Evolutionary conservation across 2,113 vertebrate species (phyloP), one percentile per base, ranked within the genome.

Genomic region (Ellobius talpinus): DNA sequence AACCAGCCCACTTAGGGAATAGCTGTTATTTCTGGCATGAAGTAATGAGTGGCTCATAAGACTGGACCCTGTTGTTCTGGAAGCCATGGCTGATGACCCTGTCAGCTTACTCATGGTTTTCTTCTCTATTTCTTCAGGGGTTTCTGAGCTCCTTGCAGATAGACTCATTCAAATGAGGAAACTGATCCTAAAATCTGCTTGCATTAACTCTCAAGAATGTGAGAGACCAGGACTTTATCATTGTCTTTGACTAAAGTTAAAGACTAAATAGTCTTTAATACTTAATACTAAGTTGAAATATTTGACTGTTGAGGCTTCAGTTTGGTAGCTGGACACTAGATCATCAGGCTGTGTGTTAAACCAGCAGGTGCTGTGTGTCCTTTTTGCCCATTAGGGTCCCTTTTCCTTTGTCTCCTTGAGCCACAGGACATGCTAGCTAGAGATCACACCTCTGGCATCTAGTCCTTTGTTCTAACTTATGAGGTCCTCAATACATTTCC

Each of bases 91-190:
- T 89, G 50, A 36, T 11, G 19, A 87, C 29, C 29, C 93, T 45
- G 21, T 86, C 79, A 45, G 63, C 45, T 55, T 85, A 79, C 66
- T 72, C 7, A 16, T 3, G 33, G 9, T 72, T 52, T 52, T 68
- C 42, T 50, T 52, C 45, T 70, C 17, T 87, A 70, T 70, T 87
- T 87, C 70, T 89, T 70, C 58, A 58, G 68, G 89, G 24, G 17
- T 89, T 95, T 85, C 91, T 89, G 52, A 86, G 39, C 77, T 93
- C 72, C 61, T 92, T n/a, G 63, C 21, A 89, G 13, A 70, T 86
- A 63, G 5, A 21, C 5, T 81, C 33, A 36, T 45, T 65, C 21
- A 21, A 10, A 91, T 45, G 78, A 90, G 74, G n/a, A 93, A 82
- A 45, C 73, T 66, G 66, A 29, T 52, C 13, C 29, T 90, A 77